Evolutionary conservation across 1,140 invertebrate species (phyloP), one percentile per base, ranked within the genome.

Genomic region (Bacillus rossius): DNA sequence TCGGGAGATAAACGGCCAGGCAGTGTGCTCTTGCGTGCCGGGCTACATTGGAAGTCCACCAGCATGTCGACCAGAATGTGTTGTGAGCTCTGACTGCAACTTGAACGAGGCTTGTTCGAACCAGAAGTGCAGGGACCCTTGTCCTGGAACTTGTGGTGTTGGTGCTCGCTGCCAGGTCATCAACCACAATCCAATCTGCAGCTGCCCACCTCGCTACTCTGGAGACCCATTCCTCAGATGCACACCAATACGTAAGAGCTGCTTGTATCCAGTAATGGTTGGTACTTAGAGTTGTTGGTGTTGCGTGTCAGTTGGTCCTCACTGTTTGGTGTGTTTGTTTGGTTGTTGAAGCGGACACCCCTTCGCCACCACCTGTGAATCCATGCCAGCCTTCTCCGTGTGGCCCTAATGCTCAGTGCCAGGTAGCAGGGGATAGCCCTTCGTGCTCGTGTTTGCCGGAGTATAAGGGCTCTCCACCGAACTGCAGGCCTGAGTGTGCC

Each of bases 301-400:
- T 45, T 5, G 42, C 5, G 5, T 45, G 5, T 45, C 3, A 5
- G 14, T 45, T 45, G 5, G 16, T 34, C 10, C 29, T 7, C 29
- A 34, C 29, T 34, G 29, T 45, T 19, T 14, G n/a, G 20, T 45
- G 29, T 34, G 29, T 34, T 34, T 34, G n/a, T n/a, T n/a, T n/a
- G n/a, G n/a, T n/a, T n/a, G n/a, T 34, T 23, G 14, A 45, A 40
- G 51, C 37, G 19, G 51, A 53, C n/a, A 37, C n/a, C n/a, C 51
- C n/a, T n/a, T 48, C 26, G 20, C 16, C 29, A 54, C 23, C 50
- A 41, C 67, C 70, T 45, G 63, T 69, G 26, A 81, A 84, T 68
- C 83, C 83, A 1, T 87, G 85, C 62, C 64, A 75, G n/a, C 79
- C 79, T 45, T 79, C 79, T 14, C 82, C 84, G 2, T 80, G 79